Evolutionary conservation across 1,140 invertebrate genomes (phyloP).

Genomic region (Aphelinus certus): DNA sequence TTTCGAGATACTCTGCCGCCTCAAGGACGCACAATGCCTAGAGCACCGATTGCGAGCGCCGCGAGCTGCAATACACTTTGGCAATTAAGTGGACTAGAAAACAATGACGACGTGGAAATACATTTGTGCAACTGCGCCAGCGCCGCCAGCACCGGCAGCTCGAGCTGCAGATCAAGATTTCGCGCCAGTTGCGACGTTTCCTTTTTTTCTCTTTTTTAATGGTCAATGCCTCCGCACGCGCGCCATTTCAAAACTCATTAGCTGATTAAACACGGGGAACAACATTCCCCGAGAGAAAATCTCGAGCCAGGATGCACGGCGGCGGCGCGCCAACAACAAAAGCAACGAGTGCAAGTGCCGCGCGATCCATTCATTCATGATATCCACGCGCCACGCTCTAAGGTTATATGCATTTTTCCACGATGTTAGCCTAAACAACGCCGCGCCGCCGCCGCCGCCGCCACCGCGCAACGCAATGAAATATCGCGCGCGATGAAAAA

Average conservation of each 20-base stretch:
- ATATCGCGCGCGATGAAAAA: slow-evolving; percentile 13
- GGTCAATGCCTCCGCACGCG: neutral
- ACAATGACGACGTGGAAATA: slow-evolving; percentile 21
- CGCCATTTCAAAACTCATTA: slow-evolving; percentile 2
- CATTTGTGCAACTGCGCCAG: slow-evolving; percentile 11
- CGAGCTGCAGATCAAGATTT: slow-evolving; percentile 3
- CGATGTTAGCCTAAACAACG: neutral
- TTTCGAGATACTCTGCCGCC: slow-evolving; percentile 24
- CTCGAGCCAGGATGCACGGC: neutral
- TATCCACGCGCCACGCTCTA: neutral
- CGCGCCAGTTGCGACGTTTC: neutral
- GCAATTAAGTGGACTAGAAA: slow-evolving; percentile 30
- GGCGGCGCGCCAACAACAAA: slow-evolving; percentile 6
- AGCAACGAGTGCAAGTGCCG: slow-evolving; percentile 20
- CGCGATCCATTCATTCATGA: neutral
- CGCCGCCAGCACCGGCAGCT: neutral
- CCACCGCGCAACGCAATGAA: neutral
- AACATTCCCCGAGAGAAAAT: neutral
- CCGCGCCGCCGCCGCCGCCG: neutral
- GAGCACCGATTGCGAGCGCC: neutral
- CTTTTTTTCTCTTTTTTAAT: neutral
- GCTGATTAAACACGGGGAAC: slow-evolving; percentile 1
- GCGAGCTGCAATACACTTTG: slow-evolving; percentile 10
- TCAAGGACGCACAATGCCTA: slow-evolving; percentile 19
- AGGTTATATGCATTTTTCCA: slow-evolving; percentile 26